Conservation (phyloP, 2,113 vertebrate species). For the Bufo gargarizans region DNA sequence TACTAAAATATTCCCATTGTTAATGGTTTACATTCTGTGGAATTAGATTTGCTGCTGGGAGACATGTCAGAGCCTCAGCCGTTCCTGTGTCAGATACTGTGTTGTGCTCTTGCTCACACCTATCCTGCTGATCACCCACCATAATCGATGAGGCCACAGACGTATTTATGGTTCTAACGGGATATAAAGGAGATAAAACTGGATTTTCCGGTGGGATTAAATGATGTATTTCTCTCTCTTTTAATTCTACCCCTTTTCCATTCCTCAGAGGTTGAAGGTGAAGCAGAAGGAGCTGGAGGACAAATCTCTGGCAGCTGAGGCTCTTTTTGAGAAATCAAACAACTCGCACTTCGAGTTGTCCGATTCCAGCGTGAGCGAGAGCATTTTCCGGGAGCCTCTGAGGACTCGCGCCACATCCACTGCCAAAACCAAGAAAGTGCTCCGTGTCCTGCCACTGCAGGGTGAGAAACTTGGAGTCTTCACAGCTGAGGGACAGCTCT, state of each 20-base stretch:
- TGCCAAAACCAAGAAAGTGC: slow-evolving; percentile 71
- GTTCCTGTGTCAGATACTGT: too few species aligned
- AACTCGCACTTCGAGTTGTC: not conserved
- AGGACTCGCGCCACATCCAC: slow-evolving; percentile 63
- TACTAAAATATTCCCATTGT: too few species aligned
- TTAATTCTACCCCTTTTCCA: not conserved
- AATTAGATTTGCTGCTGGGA: too few species aligned
- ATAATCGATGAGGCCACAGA: too few species aligned
- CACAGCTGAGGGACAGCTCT: not conserved
- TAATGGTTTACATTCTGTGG: too few species aligned
- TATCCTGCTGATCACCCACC: too few species aligned
- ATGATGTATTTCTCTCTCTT: too few species aligned
- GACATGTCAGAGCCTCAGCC: too few species aligned
- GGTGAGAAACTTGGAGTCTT: slow-evolving; percentile 67
- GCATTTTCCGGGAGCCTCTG: slow-evolving; percentile 62
- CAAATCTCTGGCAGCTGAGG: slow-evolving; percentile 67
- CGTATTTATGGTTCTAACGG: too few species aligned
- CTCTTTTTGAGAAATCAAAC: slow-evolving; percentile 49
- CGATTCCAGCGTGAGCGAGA: slow-evolving; percentile 39
- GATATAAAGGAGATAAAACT: too few species aligned
- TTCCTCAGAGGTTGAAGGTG: slow-evolving; percentile 77
- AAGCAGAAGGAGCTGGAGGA: slow-evolving; percentile 83
- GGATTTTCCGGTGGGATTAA: too few species aligned
- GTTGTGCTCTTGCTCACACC: too few species aligned
- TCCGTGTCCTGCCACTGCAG: slow-evolving; percentile 81